These are phyloP conservation scores for Rhipidura dahli DNA, from an alignment of 2,113 vertebrate species.

Conservation along the genomic window DNA sequence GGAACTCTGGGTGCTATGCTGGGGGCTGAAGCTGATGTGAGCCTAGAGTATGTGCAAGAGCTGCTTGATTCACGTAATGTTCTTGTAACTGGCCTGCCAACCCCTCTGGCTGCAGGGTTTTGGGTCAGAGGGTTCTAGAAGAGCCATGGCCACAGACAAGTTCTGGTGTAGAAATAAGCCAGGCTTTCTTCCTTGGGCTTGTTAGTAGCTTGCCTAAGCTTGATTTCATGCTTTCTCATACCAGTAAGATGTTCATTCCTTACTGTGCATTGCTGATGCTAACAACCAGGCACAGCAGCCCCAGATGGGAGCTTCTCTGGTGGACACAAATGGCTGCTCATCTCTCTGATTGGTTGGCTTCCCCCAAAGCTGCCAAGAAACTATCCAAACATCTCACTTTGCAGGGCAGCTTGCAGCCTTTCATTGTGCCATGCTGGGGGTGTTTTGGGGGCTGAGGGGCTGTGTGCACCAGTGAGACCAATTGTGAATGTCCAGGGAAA, in stretches of 20 bases:
- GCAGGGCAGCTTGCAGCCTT: background rate
- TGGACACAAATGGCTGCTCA: background rate
- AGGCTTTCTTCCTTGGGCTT: background rate
- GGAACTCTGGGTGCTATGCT: background rate
- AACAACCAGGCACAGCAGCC: background rate
- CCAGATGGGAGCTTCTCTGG: background rate
- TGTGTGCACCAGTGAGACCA: rapidly evolving
- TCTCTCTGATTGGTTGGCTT: background rate
- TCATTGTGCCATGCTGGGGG: rapidly evolving
- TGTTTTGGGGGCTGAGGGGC: rapidly evolving
- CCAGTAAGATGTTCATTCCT: background rate
- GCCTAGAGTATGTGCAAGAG: background rate
- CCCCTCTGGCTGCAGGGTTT: background rate
- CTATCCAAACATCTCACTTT: rapidly evolving
- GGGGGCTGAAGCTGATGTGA: background rate
- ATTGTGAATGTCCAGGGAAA: background rate
- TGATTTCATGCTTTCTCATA: background rate
- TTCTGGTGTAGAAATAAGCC: background rate
- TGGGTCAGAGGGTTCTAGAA: background rate
- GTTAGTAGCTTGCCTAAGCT: background rate
- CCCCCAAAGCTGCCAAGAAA: background rate
- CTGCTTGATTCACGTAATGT: background rate
- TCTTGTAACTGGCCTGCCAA: background rate
- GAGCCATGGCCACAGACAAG: background rate
- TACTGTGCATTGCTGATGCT: background rate